These are phyloP conservation scores for Lingula anatina DNA, from an alignment of 2,888 invertebrate species.

Conservation along the genomic window DNA sequence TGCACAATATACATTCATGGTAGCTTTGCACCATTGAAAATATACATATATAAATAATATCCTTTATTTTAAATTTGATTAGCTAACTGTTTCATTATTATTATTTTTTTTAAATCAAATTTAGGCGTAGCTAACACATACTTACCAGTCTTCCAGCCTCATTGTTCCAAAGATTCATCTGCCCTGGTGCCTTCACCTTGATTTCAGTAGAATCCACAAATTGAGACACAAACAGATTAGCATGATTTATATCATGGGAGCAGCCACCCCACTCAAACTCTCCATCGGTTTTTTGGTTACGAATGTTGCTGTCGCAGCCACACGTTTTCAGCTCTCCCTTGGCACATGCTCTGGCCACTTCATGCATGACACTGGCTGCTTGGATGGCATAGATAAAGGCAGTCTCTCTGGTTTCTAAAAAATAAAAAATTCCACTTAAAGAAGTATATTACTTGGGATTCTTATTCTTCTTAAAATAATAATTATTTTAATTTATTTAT, in stretches of 20 bases:
- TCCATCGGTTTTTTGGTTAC: conserved; percentile 65
- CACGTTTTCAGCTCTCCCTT: conserved; percentile 73
- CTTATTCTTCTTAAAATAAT: too few species aligned
- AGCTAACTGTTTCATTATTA: too few species aligned
- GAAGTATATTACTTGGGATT: too few species aligned
- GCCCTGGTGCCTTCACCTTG: conserved; percentile 67
- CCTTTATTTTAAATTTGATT: background rate
- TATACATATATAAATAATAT: background rate
- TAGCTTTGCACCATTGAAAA: too few species aligned
- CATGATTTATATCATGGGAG: conserved; percentile 71
- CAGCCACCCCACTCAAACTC: conserved; percentile 83
- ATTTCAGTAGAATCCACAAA: conserved; percentile 81
- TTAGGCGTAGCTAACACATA: too few species aligned
- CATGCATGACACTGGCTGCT: conserved; percentile 83
- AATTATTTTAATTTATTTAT: too few species aligned
- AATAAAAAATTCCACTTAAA: too few species aligned
- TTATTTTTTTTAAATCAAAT: too few species aligned
- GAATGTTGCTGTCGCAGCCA: conserved; percentile 77
- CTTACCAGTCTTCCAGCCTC: conserved; percentile 82
- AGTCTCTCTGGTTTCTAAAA: conserved; percentile 78
- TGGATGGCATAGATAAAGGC: conserved; percentile 85
- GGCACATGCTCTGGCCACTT: conserved; percentile 76
- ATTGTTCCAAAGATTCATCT: conserved; percentile 89
- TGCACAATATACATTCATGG: too few species aligned
- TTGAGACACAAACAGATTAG: conserved; percentile 77